Base-by-base conservation (phyloP, 2,888 invertebrate species). In the Lobophora halterata region DNA sequence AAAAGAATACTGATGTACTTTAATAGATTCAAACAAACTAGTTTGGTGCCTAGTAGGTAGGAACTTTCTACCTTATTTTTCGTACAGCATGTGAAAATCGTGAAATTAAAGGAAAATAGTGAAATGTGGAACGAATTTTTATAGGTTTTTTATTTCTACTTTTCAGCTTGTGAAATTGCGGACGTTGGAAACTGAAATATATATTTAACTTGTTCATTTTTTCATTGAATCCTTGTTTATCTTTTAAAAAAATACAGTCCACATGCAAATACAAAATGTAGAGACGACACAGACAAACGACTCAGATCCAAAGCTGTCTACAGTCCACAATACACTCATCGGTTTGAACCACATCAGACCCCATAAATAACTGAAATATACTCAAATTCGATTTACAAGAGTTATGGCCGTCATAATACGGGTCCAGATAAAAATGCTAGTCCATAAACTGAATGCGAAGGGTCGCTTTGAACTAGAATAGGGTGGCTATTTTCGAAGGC, bases 321-420 rank as follows among this genome's bases (percentile, higher is more conserved):
- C 27, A 23, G 28, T 31, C 31, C 27, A 42, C 34, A 28, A 20
- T 29, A 25, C 33, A 37, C 14, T 33, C 37, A 21, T 33, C 21
- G 28, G 24, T 23, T 29, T 24, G 28, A 24, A 18, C 28, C 39
- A 38, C 21, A 25, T 34, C 48, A n/a, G n/a, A n/a, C n/a, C n/a
- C n/a, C 30, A 52, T 49, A 45, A 46, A 51, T 46, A 39, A 44
- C 31, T 8, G 26, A 29, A 26, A 21, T 26, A 43, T 39, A 47
- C 23, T 38, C 46, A 46, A 48, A 45, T 44, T 31, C 40, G 43
- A 44, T 38, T 42, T 18, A 21, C 16, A 34, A 35, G 49, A 52
- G 31, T 35, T 37, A 52, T 52, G 45, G 23, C 36, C 19, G 29
- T 37, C 49, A 52, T 52, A 44, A 44, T 42, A 37, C 30, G 34